Evolutionary conservation across 2,797 vertebrate species (phyloP), one percentile per base, ranked within the genome.

Genomic region (Xyrichtys novacula): DNA sequence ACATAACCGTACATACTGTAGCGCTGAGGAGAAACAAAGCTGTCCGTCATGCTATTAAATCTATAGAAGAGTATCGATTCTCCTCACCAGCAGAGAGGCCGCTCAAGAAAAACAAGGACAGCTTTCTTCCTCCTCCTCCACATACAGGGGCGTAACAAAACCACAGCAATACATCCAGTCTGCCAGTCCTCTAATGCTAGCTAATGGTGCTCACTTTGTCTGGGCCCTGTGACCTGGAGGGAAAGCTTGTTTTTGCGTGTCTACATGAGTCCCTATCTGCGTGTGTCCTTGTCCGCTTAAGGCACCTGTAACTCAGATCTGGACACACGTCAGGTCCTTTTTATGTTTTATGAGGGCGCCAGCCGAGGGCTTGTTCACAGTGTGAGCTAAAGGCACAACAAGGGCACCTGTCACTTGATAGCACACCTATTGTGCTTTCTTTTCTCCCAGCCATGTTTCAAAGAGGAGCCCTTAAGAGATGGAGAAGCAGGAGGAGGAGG

Each of bases 341-440:
- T 90, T 83, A 87, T 90, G 89, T 92, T 91, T 91, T 85, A 89
- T 85, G 85, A 89, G 82, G 86, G 76, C 65, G 77, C 65, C 19
- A 38, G 68, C 78, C 28, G 25, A 84, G 83, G 85, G 70, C 88
- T 90, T 88, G 89, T 90, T 93, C 87, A 71, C 81, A 76, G 71
- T 67, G 67, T 64, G 83, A 80, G 85, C 69, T 82, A 86, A 89
- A 89, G 79, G 87, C 85, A 86, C 81, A 86, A 89, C 87, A 92
- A 86, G 88, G 85, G 81, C 83, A 80, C 79, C 87, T 86, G 89
- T 88, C 90, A 93, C 81, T 78, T 76, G 83, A 89, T 85, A 87
- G 85, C 67, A 36, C 78, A 74, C 80, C 87, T 87, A 80, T 90
- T 88, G 88, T 88, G 81, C 76, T 79, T 69, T 81, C 73, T 73